A percentile compares a stretch with the other conserved stretches of the same genome.
These are phyloP conservation scores for Gallinago nigripennis DNA, from an alignment of 2,797 vertebrate species.

Conservation along the genomic window DNA sequence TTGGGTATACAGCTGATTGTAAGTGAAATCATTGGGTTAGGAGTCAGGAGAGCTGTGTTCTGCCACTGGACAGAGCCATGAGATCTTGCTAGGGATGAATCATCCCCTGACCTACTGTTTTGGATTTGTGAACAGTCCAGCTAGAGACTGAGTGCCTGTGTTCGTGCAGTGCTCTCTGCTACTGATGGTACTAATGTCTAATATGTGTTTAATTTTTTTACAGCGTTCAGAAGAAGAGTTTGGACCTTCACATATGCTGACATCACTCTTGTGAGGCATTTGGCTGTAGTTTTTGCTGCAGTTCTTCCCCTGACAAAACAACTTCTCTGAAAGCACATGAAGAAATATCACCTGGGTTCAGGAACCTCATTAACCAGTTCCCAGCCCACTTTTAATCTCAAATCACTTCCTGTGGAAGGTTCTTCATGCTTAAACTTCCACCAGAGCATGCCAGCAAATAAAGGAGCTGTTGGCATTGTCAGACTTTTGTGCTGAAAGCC, in stretches of 20 bases:
- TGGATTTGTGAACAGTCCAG: neutral
- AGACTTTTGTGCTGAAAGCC: neutral
- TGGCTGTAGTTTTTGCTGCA: conserved; percentile 75
- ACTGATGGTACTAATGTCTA: neutral
- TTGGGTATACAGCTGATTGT: neutral
- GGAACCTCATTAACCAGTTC: neutral
- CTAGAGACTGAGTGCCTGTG: neutral
- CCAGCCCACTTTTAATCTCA: neutral
- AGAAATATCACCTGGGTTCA: conserved; percentile 67
- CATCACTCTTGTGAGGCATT: conserved; percentile 78
- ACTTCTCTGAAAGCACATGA: conserved; percentile 71
- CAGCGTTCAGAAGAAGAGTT: conserved; percentile 84
- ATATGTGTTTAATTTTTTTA: neutral
- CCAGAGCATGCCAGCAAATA: neutral
- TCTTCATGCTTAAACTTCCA: neutral
- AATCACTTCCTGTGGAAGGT: neutral
- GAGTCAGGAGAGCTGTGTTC: neutral
- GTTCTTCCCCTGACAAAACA: conserved; percentile 75
- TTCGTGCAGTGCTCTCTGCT: neutral
- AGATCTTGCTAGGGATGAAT: neutral
- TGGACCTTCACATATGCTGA: conserved; percentile 76
- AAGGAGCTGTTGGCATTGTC: neutral
- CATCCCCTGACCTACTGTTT: neutral
- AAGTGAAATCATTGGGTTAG: neutral
- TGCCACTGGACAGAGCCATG: neutral